phyloP scores from a whole-genome alignment of 2,113 vertebrate species.

The Telmatochromis sp. region DNA sequence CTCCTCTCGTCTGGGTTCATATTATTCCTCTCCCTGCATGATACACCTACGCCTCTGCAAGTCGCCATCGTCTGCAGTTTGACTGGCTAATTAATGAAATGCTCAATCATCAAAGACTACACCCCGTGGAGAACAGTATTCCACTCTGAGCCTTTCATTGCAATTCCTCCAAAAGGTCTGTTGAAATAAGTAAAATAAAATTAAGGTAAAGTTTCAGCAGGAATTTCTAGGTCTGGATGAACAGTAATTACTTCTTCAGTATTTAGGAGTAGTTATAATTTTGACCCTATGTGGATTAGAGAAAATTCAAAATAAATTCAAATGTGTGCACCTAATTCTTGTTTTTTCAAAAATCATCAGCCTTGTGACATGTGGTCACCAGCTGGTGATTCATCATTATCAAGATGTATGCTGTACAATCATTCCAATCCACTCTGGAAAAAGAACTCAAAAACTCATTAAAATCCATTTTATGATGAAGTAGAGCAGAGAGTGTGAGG shows the following conservation, averaged over 20 bases:
- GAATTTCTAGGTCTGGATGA: not conserved
- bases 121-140: not conserved
- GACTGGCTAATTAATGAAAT: conserved; percentile 22
- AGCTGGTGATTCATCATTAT: not conserved
- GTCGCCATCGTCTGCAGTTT: not conserved
- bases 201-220: not conserved
- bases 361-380: not conserved
- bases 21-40: not conserved
- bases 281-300: not conserved
- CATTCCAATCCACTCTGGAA: not conserved
- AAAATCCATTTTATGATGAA: not conserved
- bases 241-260: not conserved
- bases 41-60: not conserved
- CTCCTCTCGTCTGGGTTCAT: not conserved
- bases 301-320: not conserved
- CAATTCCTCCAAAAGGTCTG: not conserved
- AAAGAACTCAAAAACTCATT: not conserved
- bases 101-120: conserved; percentile 11
- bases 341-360: not conserved
- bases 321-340: not conserved
- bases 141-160: not conserved
- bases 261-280: not conserved
- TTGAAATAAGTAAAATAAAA: not conserved
- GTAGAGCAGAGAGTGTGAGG: not conserved
- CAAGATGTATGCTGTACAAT: not conserved